These are phyloP conservation scores for Oxygymnocypris stewartii DNA, from an alignment of 2,113 vertebrate species.

Conservation along the genomic window DNA sequence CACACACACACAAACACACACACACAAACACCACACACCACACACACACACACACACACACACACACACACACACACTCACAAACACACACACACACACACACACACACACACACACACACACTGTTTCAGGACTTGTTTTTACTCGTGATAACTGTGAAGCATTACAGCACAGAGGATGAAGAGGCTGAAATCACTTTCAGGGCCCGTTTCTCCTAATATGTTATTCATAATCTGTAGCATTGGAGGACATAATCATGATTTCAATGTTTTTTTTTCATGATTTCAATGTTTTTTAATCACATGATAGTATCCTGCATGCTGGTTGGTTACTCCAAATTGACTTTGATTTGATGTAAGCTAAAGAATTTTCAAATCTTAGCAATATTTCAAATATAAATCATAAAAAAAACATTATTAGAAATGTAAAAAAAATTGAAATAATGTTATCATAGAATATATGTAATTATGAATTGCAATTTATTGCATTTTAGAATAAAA, in stretches of 20 bases:
- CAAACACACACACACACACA: too few species aligned
- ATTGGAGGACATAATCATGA: neutral
- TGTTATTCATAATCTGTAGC: neutral
- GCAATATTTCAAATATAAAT: neutral
- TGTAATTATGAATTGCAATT: neutral
- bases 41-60: too few species aligned
- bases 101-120: too few species aligned
- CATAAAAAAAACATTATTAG: too few species aligned
- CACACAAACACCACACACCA: too few species aligned
- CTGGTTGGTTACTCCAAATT: neutral
- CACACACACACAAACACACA: too few species aligned
- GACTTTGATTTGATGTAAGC: neutral
- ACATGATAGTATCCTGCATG: neutral
- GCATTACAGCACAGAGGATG: conserved; percentile 51
- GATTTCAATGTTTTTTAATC: neutral
- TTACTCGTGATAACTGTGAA: conserved; percentile 63
- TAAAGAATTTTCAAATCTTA: neutral
- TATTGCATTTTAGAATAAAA: neutral
- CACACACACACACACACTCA: too few species aligned
- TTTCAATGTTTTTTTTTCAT: neutral
- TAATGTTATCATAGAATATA: neutral
- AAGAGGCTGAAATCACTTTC: conserved; percentile 27
- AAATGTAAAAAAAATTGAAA: neutral
- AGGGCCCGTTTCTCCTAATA: neutral
- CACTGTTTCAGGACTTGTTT: conserved; percentile 63